Base-by-base conservation (phyloP, 2,797 vertebrate species). In the Epinephelus coioides region DNA sequence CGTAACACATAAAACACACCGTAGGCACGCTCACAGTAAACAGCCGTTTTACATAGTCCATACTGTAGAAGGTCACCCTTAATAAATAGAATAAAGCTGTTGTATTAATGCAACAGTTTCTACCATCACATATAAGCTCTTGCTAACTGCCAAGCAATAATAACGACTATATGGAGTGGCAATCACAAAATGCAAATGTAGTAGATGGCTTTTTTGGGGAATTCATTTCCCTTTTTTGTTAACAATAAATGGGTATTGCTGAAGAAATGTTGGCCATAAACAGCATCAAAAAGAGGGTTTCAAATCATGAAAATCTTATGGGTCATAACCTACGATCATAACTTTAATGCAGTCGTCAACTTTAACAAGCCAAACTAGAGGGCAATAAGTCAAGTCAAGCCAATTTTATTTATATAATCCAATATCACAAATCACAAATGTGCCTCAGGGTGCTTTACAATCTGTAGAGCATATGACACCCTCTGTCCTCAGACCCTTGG, bases 1-100 rank as follows among this genome's bases (percentile, higher is more conserved):
- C 6, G 3, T 11, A 50, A 34, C 62, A 67, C 30, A 63, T 43
- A 56, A 53, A 47, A 47, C 9, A 73, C 67, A 65, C 47, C 68
- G 12, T 21, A 73, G 27, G 12, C 12, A 18, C 25, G 8, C 9
- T 57, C 44, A 30, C 43, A 69, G 25, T 6, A 61, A 47, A 23
- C 14, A 64, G 25, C 21, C 2, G 25, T 63, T 19, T 65, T 61
- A 72, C 62, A 67, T 51, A 17, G 6, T 69, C 12, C 14, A 17
- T 51, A 53, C 34, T 53, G 13, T 18, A 53, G 19, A 23, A 43
- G 13, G 30, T 50, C 53, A 64, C 18, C 2, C 2, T 27, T 63
- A 43, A 38, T 59, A 56, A 50, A 21, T 23, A 69, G 10, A 47
- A 70, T 12, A 2, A 30, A 71, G 46, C 44, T 56, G 27, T 18